These are phyloP conservation scores for Cephalopholis sonnerati DNA, from an alignment of 2,113 vertebrate genomes.

Conservation along the genomic window DNA sequence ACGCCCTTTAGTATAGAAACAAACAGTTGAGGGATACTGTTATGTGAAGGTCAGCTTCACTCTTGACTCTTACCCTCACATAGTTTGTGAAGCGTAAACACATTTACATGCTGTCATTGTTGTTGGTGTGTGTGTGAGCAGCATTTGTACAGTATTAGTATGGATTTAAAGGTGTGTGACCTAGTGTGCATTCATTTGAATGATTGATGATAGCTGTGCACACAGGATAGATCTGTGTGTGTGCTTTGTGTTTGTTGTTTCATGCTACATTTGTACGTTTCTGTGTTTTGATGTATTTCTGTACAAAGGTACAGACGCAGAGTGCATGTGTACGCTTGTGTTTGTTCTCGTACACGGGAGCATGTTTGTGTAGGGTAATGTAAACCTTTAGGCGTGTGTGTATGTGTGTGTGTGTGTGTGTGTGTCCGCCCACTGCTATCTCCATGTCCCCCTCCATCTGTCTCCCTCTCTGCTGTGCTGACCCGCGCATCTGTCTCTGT, in stretches of 20 bases:
- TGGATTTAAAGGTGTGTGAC: conserved; percentile 6
- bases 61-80: not conserved
- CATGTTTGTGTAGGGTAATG: not conserved
- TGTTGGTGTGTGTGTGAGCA: not conserved
- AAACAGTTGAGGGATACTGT: too few relatives aligned
- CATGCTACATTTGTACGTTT: not conserved
- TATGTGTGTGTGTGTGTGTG: conserved; percentile 8
- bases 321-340: not conserved
- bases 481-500: conserved; percentile 78
- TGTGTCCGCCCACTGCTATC: conserved; percentile 11
- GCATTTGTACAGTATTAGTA: not conserved
- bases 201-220: conserved; percentile 2
- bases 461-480: conserved; percentile 55
- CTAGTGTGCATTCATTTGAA: not conserved
- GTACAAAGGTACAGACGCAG: not conserved
- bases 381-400: not conserved
- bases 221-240: not conserved
- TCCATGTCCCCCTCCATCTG: conserved; percentile 33
- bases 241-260: not conserved
- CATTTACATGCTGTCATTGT: not conserved
- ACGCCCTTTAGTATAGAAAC: too few relatives aligned
- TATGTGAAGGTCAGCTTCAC: conserved; percentile 10
- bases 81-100: not conserved
- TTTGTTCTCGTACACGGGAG: not conserved
- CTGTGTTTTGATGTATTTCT: not conserved